These are phyloP conservation scores for Poecilia velifera DNA, from an alignment of 2,797 vertebrate genomes.

Conservation along the genomic window DNA sequence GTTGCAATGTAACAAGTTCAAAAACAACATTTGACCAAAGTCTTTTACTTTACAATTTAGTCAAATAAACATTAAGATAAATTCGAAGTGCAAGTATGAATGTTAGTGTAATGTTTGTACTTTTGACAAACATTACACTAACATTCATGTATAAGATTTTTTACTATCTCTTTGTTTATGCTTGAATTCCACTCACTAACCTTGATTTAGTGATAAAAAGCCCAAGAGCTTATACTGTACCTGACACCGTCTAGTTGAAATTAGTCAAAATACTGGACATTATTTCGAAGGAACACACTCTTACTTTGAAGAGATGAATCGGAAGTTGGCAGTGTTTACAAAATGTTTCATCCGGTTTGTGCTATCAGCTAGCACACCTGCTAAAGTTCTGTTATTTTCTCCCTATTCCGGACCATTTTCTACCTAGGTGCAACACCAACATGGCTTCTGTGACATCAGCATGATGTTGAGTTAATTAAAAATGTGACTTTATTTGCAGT, in stretches of 20 bases:
- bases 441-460: neutral
- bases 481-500: neutral
- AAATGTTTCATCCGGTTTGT: slow-evolving; percentile 27
- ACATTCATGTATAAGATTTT: neutral
- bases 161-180: neutral
- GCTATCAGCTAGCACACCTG: neutral
- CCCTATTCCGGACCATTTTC: neutral
- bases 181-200: neutral
- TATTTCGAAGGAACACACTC: slow-evolving; percentile 30
- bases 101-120: neutral
- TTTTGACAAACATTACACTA: neutral
- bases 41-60: neutral
- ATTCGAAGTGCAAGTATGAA: accelerated
- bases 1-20: neutral
- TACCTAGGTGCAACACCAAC: accelerated
- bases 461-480: accelerated
- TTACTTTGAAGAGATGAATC: slow-evolving; percentile 32
- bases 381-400: neutral
- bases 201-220: neutral
- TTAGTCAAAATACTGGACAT: neutral
- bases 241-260: neutral
- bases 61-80: neutral
- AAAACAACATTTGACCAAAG: neutral
- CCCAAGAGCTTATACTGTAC: neutral
- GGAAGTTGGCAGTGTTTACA: slow-evolving; percentile 64